A percentile compares a stretch with the other conserved stretches of the same genome.
These are phyloP conservation scores for Sebastes glaucus DNA, from an alignment of 2,797 vertebrate genomes.

Conservation along the genomic window DNA sequence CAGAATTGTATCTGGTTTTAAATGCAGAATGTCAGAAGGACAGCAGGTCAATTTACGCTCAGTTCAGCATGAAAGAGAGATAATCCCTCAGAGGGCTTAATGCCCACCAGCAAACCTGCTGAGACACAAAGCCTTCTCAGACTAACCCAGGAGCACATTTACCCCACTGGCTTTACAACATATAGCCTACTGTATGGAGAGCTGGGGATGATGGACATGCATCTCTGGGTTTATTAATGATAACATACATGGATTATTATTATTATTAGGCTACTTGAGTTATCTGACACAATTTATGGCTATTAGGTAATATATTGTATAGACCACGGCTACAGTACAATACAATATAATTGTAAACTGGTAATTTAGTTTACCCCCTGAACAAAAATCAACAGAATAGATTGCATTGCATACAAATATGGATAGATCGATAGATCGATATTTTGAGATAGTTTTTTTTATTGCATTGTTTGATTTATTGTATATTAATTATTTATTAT, in stretches of 20 bases:
- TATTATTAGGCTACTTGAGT: too few relatives aligned
- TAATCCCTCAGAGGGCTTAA: slow-evolving; percentile 66
- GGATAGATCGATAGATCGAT: not conserved
- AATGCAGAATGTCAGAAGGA: not conserved
- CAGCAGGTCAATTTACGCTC: slow-evolving; percentile 13
- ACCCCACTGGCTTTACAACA: not conserved
- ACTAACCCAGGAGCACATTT: slow-evolving; percentile 34
- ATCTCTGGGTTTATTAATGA: not conserved
- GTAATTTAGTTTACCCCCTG: not conserved
- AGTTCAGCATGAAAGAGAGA: slow-evolving; percentile 40
- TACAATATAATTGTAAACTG: not conserved
- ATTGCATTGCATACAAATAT: not conserved
- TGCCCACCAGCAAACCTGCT: slow-evolving; percentile 41
- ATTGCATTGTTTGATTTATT: too few relatives aligned
- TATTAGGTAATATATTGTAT: not conserved
- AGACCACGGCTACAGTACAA: not conserved
- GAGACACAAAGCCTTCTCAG: slow-evolving; percentile 55
- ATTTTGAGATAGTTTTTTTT: too few relatives aligned
- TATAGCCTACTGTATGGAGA: not conserved
- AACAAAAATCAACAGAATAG: not conserved
- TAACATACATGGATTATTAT: not conserved
- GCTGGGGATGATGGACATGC: not conserved
- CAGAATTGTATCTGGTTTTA: not conserved
- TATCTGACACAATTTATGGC: not conserved
- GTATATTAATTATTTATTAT: too few relatives aligned